Evolutionary conservation across 35 echinoderm and acorn worm species (phyloP).

Genomic region (Apostichopus japonicus): DNA sequence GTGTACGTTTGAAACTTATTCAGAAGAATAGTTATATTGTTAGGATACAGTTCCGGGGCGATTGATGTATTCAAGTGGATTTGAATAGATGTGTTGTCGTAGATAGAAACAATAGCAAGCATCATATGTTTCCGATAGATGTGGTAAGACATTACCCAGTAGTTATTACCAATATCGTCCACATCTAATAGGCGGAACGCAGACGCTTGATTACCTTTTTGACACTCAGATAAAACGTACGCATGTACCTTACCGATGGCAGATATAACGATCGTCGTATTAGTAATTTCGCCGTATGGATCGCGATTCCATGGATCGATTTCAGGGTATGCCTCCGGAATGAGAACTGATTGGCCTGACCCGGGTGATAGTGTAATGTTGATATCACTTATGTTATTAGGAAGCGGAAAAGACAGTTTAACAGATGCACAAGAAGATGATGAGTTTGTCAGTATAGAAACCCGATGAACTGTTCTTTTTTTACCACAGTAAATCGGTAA

Average conservation of each 20-base stretch:
- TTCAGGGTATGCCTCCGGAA: neutral
- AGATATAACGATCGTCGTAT: neutral
- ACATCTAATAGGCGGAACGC: neutral
- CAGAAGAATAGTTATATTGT: neutral
- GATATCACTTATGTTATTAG: neutral
- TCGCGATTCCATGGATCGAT: neutral
- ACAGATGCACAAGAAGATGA: neutral
- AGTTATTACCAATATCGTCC: neutral
- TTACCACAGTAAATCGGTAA: neutral
- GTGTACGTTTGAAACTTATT: neutral
- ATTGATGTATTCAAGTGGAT: neutral
- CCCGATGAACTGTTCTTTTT: neutral
- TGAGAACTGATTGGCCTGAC: neutral
- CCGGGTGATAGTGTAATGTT: neutral
- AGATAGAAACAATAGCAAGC: neutral
- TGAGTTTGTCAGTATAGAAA: neutral
- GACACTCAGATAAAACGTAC: neutral
- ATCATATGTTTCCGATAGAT: neutral
- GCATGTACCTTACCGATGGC: neutral
- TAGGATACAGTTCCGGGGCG: neutral
- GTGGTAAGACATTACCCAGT: neutral
- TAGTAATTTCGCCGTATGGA: neutral
- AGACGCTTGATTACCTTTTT: neutral
- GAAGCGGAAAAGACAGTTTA: neutral
- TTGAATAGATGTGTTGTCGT: neutral